phyloP scores from a whole-genome alignment of 2,797 vertebrate species.

The Mastacembelus armatus region DNA sequence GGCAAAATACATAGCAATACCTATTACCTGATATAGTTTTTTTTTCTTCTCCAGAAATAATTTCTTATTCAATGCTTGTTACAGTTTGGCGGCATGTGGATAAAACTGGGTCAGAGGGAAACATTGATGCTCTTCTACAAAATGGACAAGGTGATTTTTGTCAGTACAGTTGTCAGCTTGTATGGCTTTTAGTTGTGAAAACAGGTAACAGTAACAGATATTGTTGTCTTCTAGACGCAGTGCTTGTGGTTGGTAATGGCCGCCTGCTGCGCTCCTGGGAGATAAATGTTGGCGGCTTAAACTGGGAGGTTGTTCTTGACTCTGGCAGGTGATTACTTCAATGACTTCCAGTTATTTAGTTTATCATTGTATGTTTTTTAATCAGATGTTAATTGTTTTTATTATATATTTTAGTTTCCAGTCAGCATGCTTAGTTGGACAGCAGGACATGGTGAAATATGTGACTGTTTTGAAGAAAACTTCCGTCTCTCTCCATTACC shows the following conservation, averaged over 20 bases:
- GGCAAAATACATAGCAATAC: background rate
- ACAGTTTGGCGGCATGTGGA: slow-evolving; percentile 97
- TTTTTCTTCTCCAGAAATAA: too few species aligned
- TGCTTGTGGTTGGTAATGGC: slow-evolving; percentile 90
- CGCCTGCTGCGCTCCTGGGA: slow-evolving; percentile 96
- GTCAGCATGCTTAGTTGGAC: slow-evolving; percentile 87
- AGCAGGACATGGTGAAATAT: slow-evolving; percentile 87
- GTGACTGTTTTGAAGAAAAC: slow-evolving; percentile 91
- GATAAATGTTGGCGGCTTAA: slow-evolving; percentile 91
- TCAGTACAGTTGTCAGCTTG: background rate
- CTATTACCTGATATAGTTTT: background rate
- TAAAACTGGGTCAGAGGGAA: slow-evolving; percentile 89
- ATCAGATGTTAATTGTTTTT: slow-evolving; percentile 21
- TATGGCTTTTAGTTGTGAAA: background rate
- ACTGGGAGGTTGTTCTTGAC: slow-evolving; percentile 94
- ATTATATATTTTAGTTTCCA: slow-evolving; percentile 86
- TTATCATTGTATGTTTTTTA: background rate
- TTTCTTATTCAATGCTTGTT: slow-evolving; percentile 23
- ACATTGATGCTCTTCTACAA: slow-evolving; percentile 88
- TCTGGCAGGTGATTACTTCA: slow-evolving; percentile 87
- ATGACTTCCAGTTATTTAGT: slow-evolving; percentile 68
- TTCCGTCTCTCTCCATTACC: slow-evolving; percentile 89
- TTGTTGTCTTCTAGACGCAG: slow-evolving; percentile 83
- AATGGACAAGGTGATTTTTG: slow-evolving; percentile 88
- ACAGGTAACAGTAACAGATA: background rate